Percentiles rank a stretch among this genome's conserved stretches.
Conservation (phyloP, 2,797 vertebrate species). For the Tragopan temminckii region DNA sequence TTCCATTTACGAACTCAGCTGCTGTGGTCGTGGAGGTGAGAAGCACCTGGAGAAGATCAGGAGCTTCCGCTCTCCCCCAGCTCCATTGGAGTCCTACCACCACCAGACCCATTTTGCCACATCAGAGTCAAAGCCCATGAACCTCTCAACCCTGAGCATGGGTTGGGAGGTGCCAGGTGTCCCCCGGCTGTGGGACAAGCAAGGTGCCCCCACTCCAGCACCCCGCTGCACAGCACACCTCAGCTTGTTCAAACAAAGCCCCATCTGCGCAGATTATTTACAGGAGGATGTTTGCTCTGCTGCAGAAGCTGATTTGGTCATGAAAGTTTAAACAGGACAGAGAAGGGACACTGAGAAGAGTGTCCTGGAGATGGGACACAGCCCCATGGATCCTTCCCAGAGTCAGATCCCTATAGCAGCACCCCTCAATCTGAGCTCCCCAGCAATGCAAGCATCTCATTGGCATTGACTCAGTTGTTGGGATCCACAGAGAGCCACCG, state of each 20-base stretch:
- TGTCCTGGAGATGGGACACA: neutral
- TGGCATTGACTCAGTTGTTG: neutral
- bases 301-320: neutral
- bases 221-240: neutral
- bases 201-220: neutral
- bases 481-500: neutral
- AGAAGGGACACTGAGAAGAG: neutral
- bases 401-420: rapidly evolving
- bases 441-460: rapidly evolving
- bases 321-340: constrained; percentile 24
- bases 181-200: rapidly evolving
- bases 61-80: neutral
- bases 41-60: neutral
- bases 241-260: constrained; percentile 55
- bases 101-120: neutral
- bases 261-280: constrained; percentile 46
- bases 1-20: neutral
- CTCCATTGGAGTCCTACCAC: neutral
- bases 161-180: neutral
- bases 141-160: neutral
- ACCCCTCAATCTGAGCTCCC: neutral
- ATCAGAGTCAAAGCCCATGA: neutral
- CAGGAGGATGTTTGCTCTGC: constrained; percentile 5
- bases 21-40: neutral
- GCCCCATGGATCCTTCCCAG: rapidly evolving